phyloP scores from a whole-genome alignment of 2,888 invertebrate genomes.

The Drosophila koepferae region DNA sequence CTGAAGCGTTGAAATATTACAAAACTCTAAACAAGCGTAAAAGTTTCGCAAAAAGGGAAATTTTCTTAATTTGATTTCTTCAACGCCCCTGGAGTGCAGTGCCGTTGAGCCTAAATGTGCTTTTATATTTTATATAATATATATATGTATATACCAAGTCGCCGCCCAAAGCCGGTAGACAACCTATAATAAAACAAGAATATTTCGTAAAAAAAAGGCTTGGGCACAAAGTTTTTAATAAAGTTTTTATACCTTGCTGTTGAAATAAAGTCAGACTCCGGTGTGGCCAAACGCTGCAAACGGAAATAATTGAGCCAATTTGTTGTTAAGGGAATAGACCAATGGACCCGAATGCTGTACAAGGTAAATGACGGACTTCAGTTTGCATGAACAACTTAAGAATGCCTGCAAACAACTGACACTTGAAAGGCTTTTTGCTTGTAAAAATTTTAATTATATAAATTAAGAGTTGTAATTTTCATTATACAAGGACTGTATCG shows the following conservation, averaged over 20 bases:
- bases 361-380: not conserved
- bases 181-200: slow-evolving; percentile 52
- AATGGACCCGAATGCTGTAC: slow-evolving; percentile 36
- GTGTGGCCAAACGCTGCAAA: slow-evolving; percentile 34
- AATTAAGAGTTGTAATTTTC: not conserved
- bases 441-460: slow-evolving; percentile 5
- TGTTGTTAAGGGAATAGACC: slow-evolving; percentile 62
- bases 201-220: slow-evolving; percentile 59
- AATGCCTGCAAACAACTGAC: slow-evolving; percentile 5
- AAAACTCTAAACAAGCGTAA: slow-evolving; percentile 74
- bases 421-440: slow-evolving; percentile 6
- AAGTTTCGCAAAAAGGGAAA: slow-evolving; percentile 67
- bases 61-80: slow-evolving; percentile 80
- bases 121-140: slow-evolving; percentile 67
- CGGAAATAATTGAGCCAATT: slow-evolving; percentile 77
- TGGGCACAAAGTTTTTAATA: slow-evolving; percentile 78
- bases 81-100: slow-evolving; percentile 74
- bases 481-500: too few relatives aligned
- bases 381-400: not conserved
- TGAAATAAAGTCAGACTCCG: slow-evolving; percentile 21
- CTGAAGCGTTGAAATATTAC: slow-evolving; percentile 64
- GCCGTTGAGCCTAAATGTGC: slow-evolving; percentile 62
- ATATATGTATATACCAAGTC: slow-evolving; percentile 5
- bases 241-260: slow-evolving; percentile 72
- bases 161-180: slow-evolving; percentile 37